Base-by-base conservation (phyloP, 2,113 vertebrate species). In the Phycodurus eques region DNA sequence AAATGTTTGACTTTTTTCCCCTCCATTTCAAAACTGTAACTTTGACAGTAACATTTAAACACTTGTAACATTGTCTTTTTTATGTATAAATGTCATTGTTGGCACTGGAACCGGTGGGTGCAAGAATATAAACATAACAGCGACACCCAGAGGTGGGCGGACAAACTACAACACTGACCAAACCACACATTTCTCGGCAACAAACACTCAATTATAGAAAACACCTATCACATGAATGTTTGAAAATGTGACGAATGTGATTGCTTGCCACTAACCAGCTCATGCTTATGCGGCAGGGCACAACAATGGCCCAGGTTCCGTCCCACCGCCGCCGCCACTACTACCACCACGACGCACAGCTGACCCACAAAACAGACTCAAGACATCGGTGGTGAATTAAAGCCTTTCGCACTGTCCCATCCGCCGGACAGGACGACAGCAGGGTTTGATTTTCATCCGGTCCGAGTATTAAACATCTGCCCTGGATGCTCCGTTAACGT, bases 121-220 rank as follows among this genome's bases (percentile, higher is more conserved):
- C 35, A 12, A 35, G 31, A 35, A 39, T 61, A 35, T 74, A 78
- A 79, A 82, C 71, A 35, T 2, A 85, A 86, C 78, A 89, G 76
- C 71, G 84, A 76, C 76, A 8, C 0, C 75, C 59, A 35, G 31
- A 35, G 59, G 59, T 5, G 2, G 59, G 59, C 2, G 31, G 4
- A 33, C 1, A 8, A 62, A 82, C 20, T 73, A 22, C 80, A 84
- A n/a, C 66, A 15, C 42, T 4, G 35, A 13, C 22, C 0, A 67
- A 63, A 56, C 6, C 43, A 44, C 62, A 31, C 6, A 68, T 71
- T 33, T 14, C 13, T n/a, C n/a, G n/a, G 7, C 42, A 46, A 46
- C 33, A 39, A 15, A 13, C 49, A 46, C 42, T 22, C 7, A n/a
- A 17, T 47, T 47, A 8, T 27, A 9, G 5, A 65, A 14, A 22